Percentiles rank a stretch among this genome's conserved stretches.
Conservation (phyloP, 2,113 vertebrate genomes). For the Lathamus discolor region DNA sequence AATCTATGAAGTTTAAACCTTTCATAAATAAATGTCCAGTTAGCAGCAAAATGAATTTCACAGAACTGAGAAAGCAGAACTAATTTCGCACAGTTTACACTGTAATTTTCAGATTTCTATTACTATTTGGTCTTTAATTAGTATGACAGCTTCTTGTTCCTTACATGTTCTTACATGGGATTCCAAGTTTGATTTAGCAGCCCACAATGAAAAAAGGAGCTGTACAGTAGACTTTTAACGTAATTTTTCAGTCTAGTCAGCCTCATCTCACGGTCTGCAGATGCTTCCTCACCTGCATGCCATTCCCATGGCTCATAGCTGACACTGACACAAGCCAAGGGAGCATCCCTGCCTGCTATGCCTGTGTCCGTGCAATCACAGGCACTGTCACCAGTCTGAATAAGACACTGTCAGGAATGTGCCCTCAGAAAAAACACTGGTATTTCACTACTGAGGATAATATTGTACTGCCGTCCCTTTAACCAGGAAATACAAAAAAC, state of each 20-base stretch:
- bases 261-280: background rate
- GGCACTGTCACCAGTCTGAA: background rate
- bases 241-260: background rate
- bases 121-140: background rate
- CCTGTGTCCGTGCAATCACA: rapidly evolving
- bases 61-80: background rate
- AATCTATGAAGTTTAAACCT: background rate
- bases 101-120: background rate
- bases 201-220: background rate
- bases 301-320: background rate
- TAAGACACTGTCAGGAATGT: rapidly evolving
- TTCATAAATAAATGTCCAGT: background rate
- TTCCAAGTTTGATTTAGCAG: background rate
- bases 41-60: background rate
- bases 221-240: background rate
- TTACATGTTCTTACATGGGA: background rate
- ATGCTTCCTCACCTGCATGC: background rate
- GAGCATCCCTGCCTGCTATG: background rate
- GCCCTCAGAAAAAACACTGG: background rate
- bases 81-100: background rate
- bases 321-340: too few species aligned
- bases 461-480: background rate
- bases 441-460: background rate
- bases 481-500: background rate
- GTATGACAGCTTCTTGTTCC: background rate